Conservation (phyloP, 2,113 vertebrate species). For the Oreocharis arfaki region DNA sequence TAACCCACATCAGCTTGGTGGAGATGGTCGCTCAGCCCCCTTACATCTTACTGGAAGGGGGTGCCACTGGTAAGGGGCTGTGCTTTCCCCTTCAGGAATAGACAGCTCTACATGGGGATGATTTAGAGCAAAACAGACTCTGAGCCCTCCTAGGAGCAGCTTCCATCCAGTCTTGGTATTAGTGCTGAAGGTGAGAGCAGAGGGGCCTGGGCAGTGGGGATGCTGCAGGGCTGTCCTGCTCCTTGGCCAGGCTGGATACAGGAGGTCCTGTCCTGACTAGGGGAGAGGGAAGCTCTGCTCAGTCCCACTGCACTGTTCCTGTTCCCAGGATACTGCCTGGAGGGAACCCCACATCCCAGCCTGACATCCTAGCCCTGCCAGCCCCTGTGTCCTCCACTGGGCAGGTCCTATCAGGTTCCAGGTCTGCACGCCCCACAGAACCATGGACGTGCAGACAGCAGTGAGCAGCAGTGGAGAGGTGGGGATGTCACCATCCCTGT, state of each 20-base stretch:
- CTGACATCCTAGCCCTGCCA: neutral
- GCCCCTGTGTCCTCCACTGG: accelerated
- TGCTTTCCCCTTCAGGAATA: neutral
- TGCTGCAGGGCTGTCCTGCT: neutral
- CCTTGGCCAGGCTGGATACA: neutral
- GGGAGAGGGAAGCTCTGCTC: neutral
- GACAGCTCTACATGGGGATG: neutral
- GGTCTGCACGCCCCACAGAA: neutral
- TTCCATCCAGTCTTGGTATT: neutral
- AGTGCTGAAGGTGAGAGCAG: neutral
- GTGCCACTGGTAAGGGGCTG: neutral
- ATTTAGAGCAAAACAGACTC: neutral
- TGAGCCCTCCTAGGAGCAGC: neutral
- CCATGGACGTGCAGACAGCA: neutral
- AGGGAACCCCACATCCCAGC: neutral
- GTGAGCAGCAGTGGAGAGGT: accelerated
- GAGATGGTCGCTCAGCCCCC: neutral
- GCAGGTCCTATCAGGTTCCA: neutral
- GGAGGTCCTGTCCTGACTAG: accelerated
- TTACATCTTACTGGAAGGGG: too few species aligned
- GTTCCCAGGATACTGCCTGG: neutral
- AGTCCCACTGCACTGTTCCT: neutral
- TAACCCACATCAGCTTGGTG: neutral
- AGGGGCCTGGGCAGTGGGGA: neutral
- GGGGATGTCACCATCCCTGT: neutral